These are phyloP conservation scores for Astyanax mexicanus DNA, from an alignment of 2,797 vertebrate genomes.

Conservation along the genomic window DNA sequence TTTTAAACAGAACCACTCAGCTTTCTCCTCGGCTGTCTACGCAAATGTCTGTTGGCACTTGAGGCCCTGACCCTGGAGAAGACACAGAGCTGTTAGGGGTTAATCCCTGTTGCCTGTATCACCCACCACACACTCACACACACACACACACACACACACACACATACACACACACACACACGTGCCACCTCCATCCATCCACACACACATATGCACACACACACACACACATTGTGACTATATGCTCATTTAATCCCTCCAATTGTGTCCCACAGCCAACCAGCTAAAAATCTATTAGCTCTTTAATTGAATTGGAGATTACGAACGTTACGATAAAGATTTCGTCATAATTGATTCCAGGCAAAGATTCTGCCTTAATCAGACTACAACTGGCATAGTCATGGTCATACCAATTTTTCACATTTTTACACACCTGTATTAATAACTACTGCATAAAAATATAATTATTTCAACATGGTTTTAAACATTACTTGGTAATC, in stretches of 20 bases:
- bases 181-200: background rate
- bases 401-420: background rate
- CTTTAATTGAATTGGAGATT: background rate
- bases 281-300: background rate
- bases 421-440: background rate
- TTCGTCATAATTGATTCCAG: background rate
- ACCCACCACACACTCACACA: background rate
- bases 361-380: background rate
- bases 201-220: slow-evolving; percentile 6
- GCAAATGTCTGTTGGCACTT: background rate
- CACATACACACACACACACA: slow-evolving; percentile 8
- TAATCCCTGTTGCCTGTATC: slow-evolving; percentile 7
- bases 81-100: background rate
- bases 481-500: too few species aligned
- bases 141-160: slow-evolving; percentile 20
- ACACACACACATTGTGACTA: background rate
- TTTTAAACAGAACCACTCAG: slow-evolving; percentile 14
- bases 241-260: background rate
- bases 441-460: background rate
- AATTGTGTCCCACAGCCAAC: background rate
- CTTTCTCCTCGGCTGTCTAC: slow-evolving; percentile 29
- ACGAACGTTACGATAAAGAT: background rate
- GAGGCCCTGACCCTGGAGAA: background rate
- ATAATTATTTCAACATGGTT: background rate
- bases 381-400: too few species aligned